phyloP scores from a whole-genome alignment of 2,797 vertebrate species.

The Smutsia temminckii region DNA sequence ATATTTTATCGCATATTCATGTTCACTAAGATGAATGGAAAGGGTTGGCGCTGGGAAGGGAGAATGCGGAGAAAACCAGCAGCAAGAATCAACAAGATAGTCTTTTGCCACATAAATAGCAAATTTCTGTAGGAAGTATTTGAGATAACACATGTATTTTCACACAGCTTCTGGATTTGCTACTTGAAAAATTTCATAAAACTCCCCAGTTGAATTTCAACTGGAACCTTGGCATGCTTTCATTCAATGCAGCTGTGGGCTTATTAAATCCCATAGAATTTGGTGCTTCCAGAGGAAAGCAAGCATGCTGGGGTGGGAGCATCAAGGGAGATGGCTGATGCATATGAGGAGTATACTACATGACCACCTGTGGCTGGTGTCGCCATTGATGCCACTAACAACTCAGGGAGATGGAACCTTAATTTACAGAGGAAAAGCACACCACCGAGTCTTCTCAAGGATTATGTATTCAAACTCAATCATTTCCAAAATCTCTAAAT shows the following conservation, averaged over 20 bases:
- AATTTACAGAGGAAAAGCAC: neutral
- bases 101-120: neutral
- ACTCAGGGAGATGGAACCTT: neutral
- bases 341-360: too few species aligned
- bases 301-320: neutral
- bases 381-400: neutral
- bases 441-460: neutral
- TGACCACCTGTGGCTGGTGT: neutral
- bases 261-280: neutral
- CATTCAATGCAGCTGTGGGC: neutral
- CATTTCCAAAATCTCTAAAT: neutral
- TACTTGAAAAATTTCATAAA: conserved; percentile 1
- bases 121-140: neutral
- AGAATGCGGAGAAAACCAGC: neutral
- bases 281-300: neutral
- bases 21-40: neutral
- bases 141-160: neutral
- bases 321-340: neutral
- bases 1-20: neutral
- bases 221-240: neutral
- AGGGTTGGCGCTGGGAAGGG: neutral
- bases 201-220: neutral
- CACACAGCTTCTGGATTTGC: neutral
- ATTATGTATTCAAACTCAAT: neutral
- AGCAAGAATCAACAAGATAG: neutral